Base-by-base conservation (phyloP, 2,797 vertebrate species). In the Smutsia temminckii region DNA sequence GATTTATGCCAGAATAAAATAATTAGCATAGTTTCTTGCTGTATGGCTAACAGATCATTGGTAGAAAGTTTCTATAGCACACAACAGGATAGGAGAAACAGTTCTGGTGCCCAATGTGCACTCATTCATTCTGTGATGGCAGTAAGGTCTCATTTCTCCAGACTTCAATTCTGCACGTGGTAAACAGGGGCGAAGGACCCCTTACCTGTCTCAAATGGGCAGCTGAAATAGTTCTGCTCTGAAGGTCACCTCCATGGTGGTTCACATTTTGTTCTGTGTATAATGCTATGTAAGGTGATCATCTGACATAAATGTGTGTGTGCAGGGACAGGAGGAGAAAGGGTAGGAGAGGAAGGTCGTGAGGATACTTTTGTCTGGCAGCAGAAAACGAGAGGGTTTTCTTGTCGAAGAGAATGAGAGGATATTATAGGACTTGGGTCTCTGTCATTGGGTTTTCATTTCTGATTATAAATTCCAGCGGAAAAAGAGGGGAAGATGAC, bases 91-190 rank as follows among this genome's bases (percentile, higher is more conserved):
- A 40, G 40, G 25, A 25, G 13, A 37, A 34, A 6, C 13, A 18
- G 4, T 7, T 3, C 29, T 7, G 6, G 77, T 11, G 1, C 29
- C 32, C 2, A 1, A 7, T 2, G 0, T 34, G 16, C 2, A 6
- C 7, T 57, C 0, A 3, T 4, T 13, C 6, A 3, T 46, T 37
- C 23, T 5, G 0, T 1, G 69, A 2, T 25, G 25, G 10, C 29
- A 10, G 12, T 11, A 53, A 23, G 29, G 14, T 16, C 1, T 21
- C 3, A 7, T 1, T 34, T 71, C 42, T 61, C 18, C 18, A 16
- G 23, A 18, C 5, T 23, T 68, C 51, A 9, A 8, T 13, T 23
- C 46, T 64, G 83, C 13, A 25, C 27, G 14, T 14, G n/a, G 23
- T 18, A 3, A 12, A 1, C 8, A 8, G 7, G 9, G 27, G 7